These are phyloP conservation scores for Diarsia rubi DNA, from an alignment of 2,888 invertebrate genomes.

Conservation along the genomic window DNA sequence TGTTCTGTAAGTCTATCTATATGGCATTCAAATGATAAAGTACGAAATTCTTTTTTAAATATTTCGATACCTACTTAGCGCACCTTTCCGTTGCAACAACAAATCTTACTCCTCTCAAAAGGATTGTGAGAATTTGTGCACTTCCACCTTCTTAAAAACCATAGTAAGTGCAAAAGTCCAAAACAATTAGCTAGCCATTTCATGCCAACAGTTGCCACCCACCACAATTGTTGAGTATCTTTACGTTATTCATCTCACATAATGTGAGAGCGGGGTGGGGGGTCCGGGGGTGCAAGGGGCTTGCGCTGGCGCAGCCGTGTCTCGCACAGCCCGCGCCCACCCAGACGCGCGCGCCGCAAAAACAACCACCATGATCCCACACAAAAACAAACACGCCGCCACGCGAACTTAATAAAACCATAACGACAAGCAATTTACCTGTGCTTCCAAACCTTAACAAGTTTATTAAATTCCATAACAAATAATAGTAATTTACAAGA, in stretches of 20 bases:
- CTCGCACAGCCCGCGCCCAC: slow-evolving; percentile 85
- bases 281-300: slow-evolving; percentile 53
- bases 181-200: slow-evolving; percentile 82
- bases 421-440: slow-evolving; percentile 87
- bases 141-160: slow-evolving; percentile 56
- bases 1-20: neutral
- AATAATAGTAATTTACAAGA: slow-evolving; percentile 90
- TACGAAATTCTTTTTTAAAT: neutral
- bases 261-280: slow-evolving; percentile 75
- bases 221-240: slow-evolving; percentile 73
- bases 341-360: slow-evolving; percentile 85
- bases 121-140: slow-evolving; percentile 15
- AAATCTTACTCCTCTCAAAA: neutral
- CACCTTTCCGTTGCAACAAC: neutral
- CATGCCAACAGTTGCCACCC: slow-evolving; percentile 85
- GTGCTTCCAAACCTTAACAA: slow-evolving; percentile 89
- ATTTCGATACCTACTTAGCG: neutral
- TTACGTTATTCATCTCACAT: slow-evolving; percentile 79
- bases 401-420: slow-evolving; percentile 89
- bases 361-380: slow-evolving; percentile 84
- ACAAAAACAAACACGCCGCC: slow-evolving; percentile 89
- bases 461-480: slow-evolving; percentile 90
- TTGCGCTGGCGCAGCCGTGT: slow-evolving; percentile 85
- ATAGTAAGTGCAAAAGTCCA: slow-evolving; percentile 76
- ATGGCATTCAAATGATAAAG: neutral